Evolutionary conservation across 2,797 vertebrate genomes (phyloP).

Genomic region (Crocodylus rhombifer): DNA sequence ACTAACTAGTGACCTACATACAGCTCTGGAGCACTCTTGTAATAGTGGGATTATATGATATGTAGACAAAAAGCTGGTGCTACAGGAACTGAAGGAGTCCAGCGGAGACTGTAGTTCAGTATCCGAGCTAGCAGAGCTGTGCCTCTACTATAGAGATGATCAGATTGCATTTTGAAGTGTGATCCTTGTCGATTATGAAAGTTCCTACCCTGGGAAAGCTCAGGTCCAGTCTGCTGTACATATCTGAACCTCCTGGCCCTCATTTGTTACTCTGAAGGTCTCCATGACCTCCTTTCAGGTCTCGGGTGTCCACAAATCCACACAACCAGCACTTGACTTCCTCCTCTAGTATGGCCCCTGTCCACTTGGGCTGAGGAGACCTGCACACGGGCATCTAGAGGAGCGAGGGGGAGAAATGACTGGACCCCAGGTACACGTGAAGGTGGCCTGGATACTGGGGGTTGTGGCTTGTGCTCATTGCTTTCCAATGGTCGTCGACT

Average conservation of each 20-base stretch:
- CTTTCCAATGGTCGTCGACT: not conserved
- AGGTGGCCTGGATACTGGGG: not conserved
- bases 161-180: not conserved
- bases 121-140: not conserved
- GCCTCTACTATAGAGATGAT: not conserved
- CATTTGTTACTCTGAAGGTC: not conserved
- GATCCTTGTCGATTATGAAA: not conserved
- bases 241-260: not conserved
- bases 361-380: not conserved
- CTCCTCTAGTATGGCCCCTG: not conserved
- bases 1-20: not conserved
- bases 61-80: not conserved
- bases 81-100: not conserved
- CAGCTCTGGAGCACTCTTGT: not conserved
- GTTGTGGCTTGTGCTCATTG: rapidly evolving
- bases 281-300: not conserved
- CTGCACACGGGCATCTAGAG: not conserved
- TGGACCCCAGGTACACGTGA: not conserved
- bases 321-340: not conserved
- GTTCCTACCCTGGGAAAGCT: not conserved
- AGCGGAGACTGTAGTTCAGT: not conserved
- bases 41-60: not conserved
- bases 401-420: not conserved
- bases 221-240: too few relatives aligned
- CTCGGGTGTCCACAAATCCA: not conserved